Evolutionary conservation across 2,888 invertebrate species (phyloP), one percentile per base, ranked within the genome.

Genomic region (Megaustenia siamemsis): DNA sequence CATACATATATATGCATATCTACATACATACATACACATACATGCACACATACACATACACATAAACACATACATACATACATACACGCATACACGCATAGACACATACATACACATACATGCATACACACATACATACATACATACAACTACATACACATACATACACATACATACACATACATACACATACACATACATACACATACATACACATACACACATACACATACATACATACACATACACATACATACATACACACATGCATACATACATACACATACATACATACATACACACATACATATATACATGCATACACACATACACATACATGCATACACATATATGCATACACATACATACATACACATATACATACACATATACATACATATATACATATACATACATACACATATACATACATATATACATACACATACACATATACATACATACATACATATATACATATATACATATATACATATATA

Each of bases 71-170:
- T 45, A 45, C 45, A 45, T 45, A 38, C 71, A 38, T 71, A 71
- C 35, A 78, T 60, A 63, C 60, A 35, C 35, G 60, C 63, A 63
- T 60, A 78, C 78, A 77, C 32, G 56, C 60, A 77, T 56, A 77
- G 32, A 77, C 32, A 53, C 60, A 77, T 56, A 77, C 60, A 77
- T 56, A 53, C 60, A 63, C 60, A 35, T 60, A 78, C 63, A 63
- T 60, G 60, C 78, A 77, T 56, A 77, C 60, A 77, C 32, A 77
- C 60, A 77, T 56, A 53, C 60, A 77, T 56, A 77, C 60, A 77
- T 56, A 53, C 60, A 53, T 56, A 77, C 35, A 77, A 28, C 49
- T 35, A 77, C 32, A 77, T 35, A 60, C 28, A 56, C 38, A 79
- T 35, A 40, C 15, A 78, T 28, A 40, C 38, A 60, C 15, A 43